phyloP scores from a whole-genome alignment of 2,113 vertebrate genomes.

The Malurus alboscapulatus region DNA sequence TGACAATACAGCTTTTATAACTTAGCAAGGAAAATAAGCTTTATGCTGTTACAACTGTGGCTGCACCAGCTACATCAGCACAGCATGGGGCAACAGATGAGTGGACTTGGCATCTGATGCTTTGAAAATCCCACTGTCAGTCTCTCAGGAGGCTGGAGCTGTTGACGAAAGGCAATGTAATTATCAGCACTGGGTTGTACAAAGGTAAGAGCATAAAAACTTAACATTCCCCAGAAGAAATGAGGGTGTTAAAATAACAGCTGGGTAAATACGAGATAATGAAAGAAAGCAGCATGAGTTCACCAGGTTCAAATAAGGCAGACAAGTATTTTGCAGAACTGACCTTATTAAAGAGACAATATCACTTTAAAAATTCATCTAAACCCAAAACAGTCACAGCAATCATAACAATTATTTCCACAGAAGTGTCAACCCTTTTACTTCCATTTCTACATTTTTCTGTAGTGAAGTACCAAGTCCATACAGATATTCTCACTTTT shows the following conservation, averaged over 20 bases:
- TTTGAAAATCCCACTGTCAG: neutral
- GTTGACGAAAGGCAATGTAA: neutral
- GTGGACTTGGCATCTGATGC: neutral
- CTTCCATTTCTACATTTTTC: neutral
- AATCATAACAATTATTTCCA: neutral
- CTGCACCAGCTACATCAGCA: neutral
- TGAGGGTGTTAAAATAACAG: constrained; percentile 38
- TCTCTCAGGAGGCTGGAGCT: neutral
- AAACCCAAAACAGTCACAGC: neutral
- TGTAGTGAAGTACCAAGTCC: neutral
- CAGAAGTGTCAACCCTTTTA: neutral
- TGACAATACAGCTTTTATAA: neutral
- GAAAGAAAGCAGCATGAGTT: constrained; percentile 3
- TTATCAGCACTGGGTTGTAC: neutral
- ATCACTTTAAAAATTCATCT: neutral
- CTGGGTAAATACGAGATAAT: constrained; percentile 15
- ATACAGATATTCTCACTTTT: neutral
- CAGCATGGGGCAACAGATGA: neutral
- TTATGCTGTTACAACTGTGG: neutral
- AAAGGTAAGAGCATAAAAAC: constrained; percentile 28
- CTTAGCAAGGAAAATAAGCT: neutral
- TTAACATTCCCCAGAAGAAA: constrained; percentile 35
- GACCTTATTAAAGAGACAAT: neutral
- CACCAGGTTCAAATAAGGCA: constrained; percentile 3
- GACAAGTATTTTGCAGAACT: neutral